A percentile compares a stretch with the other conserved stretches of the same genome.
phyloP scores from a whole-genome alignment of 2,113 vertebrate species.

The Haemorhous mexicanus region DNA sequence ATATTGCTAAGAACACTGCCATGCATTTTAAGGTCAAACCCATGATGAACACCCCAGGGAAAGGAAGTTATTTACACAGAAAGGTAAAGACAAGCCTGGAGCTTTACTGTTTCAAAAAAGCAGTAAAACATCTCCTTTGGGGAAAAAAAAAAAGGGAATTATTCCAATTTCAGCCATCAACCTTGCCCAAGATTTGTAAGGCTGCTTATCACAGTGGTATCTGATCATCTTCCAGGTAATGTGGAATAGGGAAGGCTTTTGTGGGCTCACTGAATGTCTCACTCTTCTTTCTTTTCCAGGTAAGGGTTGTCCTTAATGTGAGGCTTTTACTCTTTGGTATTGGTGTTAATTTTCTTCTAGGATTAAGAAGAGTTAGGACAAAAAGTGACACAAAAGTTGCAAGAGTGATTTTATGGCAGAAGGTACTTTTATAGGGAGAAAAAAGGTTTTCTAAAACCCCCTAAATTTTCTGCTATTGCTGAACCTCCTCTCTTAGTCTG shows the following conservation, averaged over 20 bases:
- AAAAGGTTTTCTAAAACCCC: neutral
- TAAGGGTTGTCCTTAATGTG: neutral
- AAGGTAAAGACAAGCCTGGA: slow-evolving; percentile 31
- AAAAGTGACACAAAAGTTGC: neutral
- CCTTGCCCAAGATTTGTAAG: slow-evolving; percentile 8
- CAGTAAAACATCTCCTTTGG: slow-evolving; percentile 31
- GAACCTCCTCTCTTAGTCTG: neutral
- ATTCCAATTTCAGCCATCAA: slow-evolving; percentile 27
- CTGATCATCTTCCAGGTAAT: neutral
- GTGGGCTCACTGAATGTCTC: neutral
- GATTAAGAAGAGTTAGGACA: neutral
- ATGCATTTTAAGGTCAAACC: slow-evolving; percentile 65
- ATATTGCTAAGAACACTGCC: slow-evolving; percentile 68
- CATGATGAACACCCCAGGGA: slow-evolving; percentile 64
- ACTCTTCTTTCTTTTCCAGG: neutral
- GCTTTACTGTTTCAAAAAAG: slow-evolving; percentile 14
- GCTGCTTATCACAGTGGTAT: slow-evolving; percentile 27
- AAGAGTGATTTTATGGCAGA: neutral
- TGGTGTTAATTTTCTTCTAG: neutral
- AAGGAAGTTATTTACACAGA: slow-evolving; percentile 65
- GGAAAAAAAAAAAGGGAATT: neutral
- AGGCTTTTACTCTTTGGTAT: neutral
- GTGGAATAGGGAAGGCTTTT: neutral
- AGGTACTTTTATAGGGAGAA: neutral
- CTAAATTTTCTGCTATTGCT: neutral